Evolutionary conservation across 1,140 invertebrate species (phyloP).

Genomic region (Penaeus japonicus): DNA sequence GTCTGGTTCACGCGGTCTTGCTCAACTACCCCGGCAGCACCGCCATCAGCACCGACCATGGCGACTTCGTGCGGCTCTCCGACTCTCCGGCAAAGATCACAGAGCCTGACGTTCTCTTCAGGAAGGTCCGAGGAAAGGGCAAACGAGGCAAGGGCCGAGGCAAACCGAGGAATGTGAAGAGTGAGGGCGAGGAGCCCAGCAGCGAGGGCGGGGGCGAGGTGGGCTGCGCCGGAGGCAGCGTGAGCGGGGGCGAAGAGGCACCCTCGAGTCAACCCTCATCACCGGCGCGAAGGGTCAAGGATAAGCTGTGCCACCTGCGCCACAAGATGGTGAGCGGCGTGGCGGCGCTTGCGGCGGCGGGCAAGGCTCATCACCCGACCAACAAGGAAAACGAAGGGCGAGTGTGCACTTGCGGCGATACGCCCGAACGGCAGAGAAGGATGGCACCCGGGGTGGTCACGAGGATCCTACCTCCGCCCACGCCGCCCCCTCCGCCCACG

Average conservation of each 20-base stretch:
- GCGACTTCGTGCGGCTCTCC: conserved; percentile 43
- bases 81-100: conserved; percentile 29
- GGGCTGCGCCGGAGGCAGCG: neutral
- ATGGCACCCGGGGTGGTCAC: conserved; percentile 9
- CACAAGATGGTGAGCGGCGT: conserved; percentile 48
- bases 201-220: neutral
- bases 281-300: conserved; percentile 41
- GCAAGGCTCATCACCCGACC: neutral
- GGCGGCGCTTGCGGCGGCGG: conserved; percentile 22
- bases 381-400: neutral
- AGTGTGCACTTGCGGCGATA: neutral
- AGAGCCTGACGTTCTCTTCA: neutral
- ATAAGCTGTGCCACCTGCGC: conserved; percentile 42
- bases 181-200: neutral
- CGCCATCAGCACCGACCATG: conserved; percentile 47
- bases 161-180: neutral
- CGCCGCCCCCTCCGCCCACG: neutral
- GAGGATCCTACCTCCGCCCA: neutral
- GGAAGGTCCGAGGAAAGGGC: neutral
- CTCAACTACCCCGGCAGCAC: conserved; percentile 46
- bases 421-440: neutral
- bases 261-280: conserved; percentile 20
- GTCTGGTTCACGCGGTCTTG: conserved; percentile 38
- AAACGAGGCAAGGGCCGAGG: neutral
- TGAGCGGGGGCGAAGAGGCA: neutral